A percentile compares a stretch with the other conserved stretches of the same genome.
phyloP scores from a whole-genome alignment of 1,140 invertebrate species.

The Bathynomus jamesi region DNA sequence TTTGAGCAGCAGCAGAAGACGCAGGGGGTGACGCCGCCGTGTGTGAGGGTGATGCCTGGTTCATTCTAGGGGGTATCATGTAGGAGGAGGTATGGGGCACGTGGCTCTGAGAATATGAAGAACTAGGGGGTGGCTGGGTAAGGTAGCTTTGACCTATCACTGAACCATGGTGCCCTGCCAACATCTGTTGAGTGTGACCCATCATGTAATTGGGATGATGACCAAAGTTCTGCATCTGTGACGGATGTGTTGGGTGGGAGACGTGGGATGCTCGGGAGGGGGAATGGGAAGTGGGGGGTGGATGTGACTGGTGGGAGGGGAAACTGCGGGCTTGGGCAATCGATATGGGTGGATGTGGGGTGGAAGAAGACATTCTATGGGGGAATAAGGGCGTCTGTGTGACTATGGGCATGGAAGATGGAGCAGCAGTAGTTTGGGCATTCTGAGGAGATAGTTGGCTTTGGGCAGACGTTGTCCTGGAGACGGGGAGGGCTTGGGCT shows the following conservation, averaged over 20 bases:
- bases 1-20: constrained; percentile 37
- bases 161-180: constrained; percentile 39
- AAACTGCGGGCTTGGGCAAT: constrained; percentile 47
- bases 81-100: constrained; percentile 39
- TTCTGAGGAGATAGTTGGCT: constrained; percentile 38
- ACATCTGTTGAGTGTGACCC: constrained; percentile 40
- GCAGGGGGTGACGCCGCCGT: constrained; percentile 41
- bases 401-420: constrained; percentile 15
- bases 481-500: constrained; percentile 31
- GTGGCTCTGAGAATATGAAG: constrained; percentile 50
- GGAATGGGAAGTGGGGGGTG: constrained; percentile 45
- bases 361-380: constrained; percentile 30
- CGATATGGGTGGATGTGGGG: constrained; percentile 36
- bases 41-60: constrained; percentile 33
- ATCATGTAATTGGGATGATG: constrained; percentile 42
- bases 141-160: constrained; percentile 36
- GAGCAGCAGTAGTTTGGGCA: constrained; percentile 6
- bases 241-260: constrained; percentile 37
- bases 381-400: constrained; percentile 18
- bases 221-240: constrained; percentile 40
- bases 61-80: constrained; percentile 29
- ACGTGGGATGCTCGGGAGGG: constrained; percentile 35
- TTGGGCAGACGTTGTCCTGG: constrained; percentile 34
- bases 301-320: constrained; percentile 48
- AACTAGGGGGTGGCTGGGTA: constrained; percentile 43